phyloP scores from a whole-genome alignment of 2,113 vertebrate species.

The Neolamprologus devosi region DNA sequence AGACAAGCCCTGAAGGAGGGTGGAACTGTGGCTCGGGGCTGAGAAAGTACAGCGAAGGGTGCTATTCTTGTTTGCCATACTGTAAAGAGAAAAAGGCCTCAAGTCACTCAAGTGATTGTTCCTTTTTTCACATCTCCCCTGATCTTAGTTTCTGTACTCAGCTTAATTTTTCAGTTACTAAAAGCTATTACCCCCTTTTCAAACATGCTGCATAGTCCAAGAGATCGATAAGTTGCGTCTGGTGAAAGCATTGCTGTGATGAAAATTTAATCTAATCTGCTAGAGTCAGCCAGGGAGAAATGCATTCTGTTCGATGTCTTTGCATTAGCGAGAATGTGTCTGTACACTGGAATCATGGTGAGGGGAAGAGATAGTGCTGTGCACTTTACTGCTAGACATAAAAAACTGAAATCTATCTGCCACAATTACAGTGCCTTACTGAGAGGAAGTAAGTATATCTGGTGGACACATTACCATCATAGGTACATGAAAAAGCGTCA shows the following conservation, averaged over 20 bases:
- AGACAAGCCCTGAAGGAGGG: slow-evolving; percentile 88
- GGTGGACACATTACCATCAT: not conserved
- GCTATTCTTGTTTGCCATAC: slow-evolving; percentile 90
- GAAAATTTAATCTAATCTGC: slow-evolving; percentile 1
- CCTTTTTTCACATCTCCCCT: not conserved
- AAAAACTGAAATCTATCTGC: not conserved
- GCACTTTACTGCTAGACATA: not conserved
- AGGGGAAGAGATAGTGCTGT: not conserved
- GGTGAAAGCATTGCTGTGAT: not conserved
- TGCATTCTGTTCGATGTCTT: not conserved
- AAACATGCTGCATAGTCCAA: not conserved
- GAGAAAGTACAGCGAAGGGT: slow-evolving; percentile 90
- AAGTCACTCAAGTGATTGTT: not conserved
- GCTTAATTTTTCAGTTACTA: not conserved
- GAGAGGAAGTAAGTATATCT: not conserved
- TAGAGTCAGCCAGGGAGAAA: not conserved
- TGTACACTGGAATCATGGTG: not conserved
- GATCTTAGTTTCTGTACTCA: not conserved
- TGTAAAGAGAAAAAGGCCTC: slow-evolving; percentile 64
- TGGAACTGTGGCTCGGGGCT: slow-evolving; percentile 85
- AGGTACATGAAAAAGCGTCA: not conserved
- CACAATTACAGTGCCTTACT: not conserved
- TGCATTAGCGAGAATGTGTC: not conserved
- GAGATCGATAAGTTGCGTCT: not conserved
- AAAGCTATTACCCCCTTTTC: not conserved